Conservation (phyloP, 2,797 vertebrate genomes). For the Gambelia wislizenii region DNA sequence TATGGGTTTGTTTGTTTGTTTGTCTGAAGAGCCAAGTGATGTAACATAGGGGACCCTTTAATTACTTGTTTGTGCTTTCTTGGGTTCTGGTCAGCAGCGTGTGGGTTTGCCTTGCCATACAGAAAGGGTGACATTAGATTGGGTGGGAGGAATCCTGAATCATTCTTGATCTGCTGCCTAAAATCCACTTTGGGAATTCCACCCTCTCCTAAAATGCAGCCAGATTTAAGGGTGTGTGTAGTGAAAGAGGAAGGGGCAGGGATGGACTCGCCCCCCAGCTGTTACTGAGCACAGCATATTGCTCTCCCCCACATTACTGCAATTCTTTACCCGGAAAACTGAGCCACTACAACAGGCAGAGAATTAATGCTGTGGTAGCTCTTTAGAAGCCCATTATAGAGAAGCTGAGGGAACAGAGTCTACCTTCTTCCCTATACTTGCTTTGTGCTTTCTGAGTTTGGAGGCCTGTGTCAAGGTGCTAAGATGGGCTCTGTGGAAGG, state of each 20-base stretch:
- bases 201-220: constrained; percentile 10
- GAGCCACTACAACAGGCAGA: constrained; percentile 8
- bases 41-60: neutral
- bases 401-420: neutral
- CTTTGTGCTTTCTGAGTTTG: neutral
- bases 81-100: constrained; percentile 8
- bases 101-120: constrained; percentile 66
- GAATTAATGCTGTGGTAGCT: constrained; percentile 31
- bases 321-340: constrained; percentile 74
- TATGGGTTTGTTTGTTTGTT: neutral
- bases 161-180: constrained; percentile 63
- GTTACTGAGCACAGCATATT: constrained; percentile 66
- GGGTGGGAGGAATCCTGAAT: constrained; percentile 57
- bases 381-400: constrained; percentile 42
- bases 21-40: constrained; percentile 1
- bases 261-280: constrained; percentile 69
- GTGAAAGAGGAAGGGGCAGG: constrained; percentile 6
- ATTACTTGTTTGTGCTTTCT: constrained; percentile 14
- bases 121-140: constrained; percentile 59
- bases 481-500: neutral
- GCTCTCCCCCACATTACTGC: constrained; percentile 74
- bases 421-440: neutral
- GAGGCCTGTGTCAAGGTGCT: neutral
- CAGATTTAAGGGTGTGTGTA: constrained; percentile 22
- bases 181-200: constrained; percentile 67